Evolutionary conservation across 2,113 vertebrate genomes (phyloP).

Genomic region (Struthio camelus): DNA sequence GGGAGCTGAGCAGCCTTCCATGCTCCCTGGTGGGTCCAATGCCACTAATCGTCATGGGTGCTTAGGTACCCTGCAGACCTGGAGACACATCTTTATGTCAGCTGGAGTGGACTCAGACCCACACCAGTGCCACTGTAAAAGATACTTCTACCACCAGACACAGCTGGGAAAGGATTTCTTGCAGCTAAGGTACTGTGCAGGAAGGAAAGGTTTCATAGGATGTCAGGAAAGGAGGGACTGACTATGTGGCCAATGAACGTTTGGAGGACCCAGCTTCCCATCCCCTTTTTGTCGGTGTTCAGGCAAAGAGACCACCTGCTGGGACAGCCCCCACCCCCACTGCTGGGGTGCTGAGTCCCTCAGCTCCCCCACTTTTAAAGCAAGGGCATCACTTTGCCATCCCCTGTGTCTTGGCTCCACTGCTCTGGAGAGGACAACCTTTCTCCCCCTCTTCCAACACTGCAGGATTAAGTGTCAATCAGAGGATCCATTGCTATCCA

Average conservation of each 20-base stretch:
- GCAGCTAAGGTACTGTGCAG: neutral
- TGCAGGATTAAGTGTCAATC: neutral
- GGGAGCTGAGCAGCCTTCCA: neutral
- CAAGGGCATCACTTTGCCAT: neutral
- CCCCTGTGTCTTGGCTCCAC: neutral
- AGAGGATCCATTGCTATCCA: neutral
- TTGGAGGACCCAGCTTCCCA: neutral
- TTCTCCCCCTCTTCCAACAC: neutral
- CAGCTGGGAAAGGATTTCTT: neutral
- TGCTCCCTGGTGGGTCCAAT: neutral
- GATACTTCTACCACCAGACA: neutral
- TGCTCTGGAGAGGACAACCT: neutral
- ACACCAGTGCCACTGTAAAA: fast-evolving
- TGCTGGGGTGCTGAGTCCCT: neutral
- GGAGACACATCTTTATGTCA: neutral
- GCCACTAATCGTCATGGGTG: fast-evolving
- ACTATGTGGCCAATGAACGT: neutral
- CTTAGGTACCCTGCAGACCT: neutral
- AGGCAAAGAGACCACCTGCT: neutral
- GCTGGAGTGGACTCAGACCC: neutral
- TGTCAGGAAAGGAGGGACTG: neutral
- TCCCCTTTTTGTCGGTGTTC: neutral
- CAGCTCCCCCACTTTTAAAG: neutral
- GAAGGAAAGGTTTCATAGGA: neutral
- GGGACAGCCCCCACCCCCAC: neutral